Percentiles rank a stretch among this genome's conserved stretches.
Conservation (phyloP, 2,888 invertebrate genomes). For the Sthenelais limicola region DNA sequence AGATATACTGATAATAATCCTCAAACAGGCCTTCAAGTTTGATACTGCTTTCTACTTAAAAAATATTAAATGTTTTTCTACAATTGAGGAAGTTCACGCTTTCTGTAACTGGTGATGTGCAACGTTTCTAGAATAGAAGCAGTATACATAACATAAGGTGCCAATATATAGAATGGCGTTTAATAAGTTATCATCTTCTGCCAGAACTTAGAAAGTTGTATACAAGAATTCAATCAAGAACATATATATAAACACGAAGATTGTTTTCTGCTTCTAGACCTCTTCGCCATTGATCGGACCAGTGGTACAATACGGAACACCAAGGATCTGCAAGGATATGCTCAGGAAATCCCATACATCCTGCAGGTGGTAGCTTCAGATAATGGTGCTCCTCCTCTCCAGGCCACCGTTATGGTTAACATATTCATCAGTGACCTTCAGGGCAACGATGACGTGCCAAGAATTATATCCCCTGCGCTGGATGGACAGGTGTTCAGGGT, state of each 20-base stretch:
- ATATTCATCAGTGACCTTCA: slow-evolving; percentile 23
- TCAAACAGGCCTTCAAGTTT: too few species aligned
- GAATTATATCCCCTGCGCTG: slow-evolving; percentile 4
- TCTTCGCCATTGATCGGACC: slow-evolving; percentile 21
- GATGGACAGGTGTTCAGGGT: not conserved
- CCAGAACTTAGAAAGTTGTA: too few species aligned
- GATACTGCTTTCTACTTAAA: too few species aligned
- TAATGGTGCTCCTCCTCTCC: slow-evolving; percentile 7
- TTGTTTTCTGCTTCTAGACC: too few species aligned
- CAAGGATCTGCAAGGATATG: slow-evolving; percentile 2
- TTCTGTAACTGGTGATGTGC: not conserved
- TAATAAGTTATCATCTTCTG: too few species aligned
- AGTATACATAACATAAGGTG: too few species aligned
- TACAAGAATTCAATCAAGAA: too few species aligned
- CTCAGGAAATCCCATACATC: not conserved
- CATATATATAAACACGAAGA: too few species aligned
- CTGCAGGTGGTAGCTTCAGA: slow-evolving; percentile 8
- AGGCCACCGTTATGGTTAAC: slow-evolving; percentile 2
- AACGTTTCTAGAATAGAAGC: too few species aligned
- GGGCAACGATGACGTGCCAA: slow-evolving; percentile 1
- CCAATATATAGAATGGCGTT: too few species aligned
- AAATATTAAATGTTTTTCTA: not conserved
- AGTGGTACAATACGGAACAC: slow-evolving; percentile 13
- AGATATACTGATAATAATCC: too few species aligned
- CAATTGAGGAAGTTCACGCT: not conserved